Evolutionary conservation across 2,888 invertebrate species (phyloP).

Genomic region (Acronicta alni): DNA sequence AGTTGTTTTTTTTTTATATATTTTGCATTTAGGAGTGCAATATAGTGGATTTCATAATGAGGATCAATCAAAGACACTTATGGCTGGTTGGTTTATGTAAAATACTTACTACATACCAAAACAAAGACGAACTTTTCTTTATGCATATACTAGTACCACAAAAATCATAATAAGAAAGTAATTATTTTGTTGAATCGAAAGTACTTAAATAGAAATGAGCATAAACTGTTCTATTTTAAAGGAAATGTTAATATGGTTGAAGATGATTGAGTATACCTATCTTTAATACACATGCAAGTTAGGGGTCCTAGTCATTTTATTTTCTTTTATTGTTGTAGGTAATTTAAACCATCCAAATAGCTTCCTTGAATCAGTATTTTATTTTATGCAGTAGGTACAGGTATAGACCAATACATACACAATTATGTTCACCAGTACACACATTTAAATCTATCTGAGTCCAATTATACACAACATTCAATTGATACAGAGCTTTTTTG

Average conservation of each 20-base stretch:
- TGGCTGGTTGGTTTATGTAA: slow-evolving; percentile 62
- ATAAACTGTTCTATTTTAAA: neutral
- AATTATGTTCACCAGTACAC: too few relatives aligned
- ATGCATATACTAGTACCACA: neutral
- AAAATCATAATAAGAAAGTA: neutral
- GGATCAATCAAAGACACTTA: slow-evolving; percentile 57
- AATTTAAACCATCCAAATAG: too few relatives aligned
- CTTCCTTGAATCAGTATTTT: too few relatives aligned
- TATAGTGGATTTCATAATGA: slow-evolving; percentile 54
- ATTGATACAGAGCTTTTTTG: too few relatives aligned
- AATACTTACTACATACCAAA: slow-evolving; percentile 2
- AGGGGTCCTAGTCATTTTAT: slow-evolving; percentile 2
- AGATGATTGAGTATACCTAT: neutral
- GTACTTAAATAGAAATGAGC: slow-evolving; percentile 2
- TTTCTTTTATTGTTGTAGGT: neutral
- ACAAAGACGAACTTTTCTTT: neutral
- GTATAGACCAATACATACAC: too few relatives aligned
- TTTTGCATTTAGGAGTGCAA: neutral
- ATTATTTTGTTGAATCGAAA: neutral
- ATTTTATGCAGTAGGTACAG: too few relatives aligned
- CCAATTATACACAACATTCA: too few relatives aligned
- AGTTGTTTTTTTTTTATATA: slow-evolving; percentile 54
- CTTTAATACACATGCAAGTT: neutral
- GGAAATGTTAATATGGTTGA: neutral
- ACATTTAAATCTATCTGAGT: too few relatives aligned